Evolutionary conservation across 2,113 vertebrate species (phyloP), one percentile per base, ranked within the genome.

Genomic region (Bufo bufo): DNA sequence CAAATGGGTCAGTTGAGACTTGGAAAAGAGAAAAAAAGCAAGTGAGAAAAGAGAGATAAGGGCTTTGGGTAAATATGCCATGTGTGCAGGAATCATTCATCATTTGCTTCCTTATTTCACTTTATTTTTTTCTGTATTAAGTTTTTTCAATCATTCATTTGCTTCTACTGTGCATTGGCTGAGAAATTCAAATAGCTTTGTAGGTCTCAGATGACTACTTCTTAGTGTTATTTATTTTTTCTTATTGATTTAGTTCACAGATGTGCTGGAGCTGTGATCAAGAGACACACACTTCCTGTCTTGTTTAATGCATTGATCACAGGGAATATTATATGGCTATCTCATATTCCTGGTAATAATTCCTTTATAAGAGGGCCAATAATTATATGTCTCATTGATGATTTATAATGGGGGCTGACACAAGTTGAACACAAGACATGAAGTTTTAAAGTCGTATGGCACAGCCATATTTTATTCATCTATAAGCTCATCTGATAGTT

Each of bases 131-230:
- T 11, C 90, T 91, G 50, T 90, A 0, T 11, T 82, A 58, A n/a
- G 75, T 16, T 74, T 8, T 69, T 90, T 89, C 77, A 89, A 79
- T 86, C 82, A 85, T 89, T 89, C 65, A 89, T 87, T 89, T 90
- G 63, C 85, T 77, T 85, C 20, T 54, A 85, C 77, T 65, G 71
- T 87, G 69, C 82, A 82, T 78, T 87, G 85, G 82, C 17, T 79
- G 69, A 84, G 89, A 91, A 90, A 89, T 89, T 90, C 85, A 90
- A 88, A 89, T 90, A 52, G 81, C 75, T 91, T 17, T 0, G 3
- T 82, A 47, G 89, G 6, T 90, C 71, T 82, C 45, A 85, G 88
- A 45, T 75, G 85, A 89, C 82, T 89, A 75, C 7, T 85, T 87
- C 87, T 75, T 52, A 16, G 49, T 86, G 2, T 12, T 72, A 84